A percentile compares a stretch with the other conserved stretches of the same genome.
Conservation (phyloP, 2,888 invertebrate genomes). For the Polyommatus icarus region DNA sequence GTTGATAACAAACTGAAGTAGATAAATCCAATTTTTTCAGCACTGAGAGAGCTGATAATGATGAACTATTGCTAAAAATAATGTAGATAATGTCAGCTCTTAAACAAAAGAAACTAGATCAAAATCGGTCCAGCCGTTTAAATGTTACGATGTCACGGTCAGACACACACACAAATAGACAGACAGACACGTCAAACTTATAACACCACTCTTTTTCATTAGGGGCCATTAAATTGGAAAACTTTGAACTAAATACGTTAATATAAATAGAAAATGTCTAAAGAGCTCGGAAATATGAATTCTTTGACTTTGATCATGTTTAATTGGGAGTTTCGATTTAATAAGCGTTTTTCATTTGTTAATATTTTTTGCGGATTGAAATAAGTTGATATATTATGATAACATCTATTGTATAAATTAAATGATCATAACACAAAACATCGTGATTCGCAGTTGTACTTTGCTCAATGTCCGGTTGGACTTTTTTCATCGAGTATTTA, state of each 20-base stretch:
- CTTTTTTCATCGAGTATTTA: not conserved
- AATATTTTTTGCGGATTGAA: not conserved
- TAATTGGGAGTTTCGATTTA: not conserved
- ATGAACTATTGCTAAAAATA: too few relatives aligned
- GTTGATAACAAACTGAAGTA: too few relatives aligned
- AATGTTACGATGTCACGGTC: too few relatives aligned
- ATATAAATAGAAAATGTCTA: not conserved
- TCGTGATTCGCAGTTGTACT: not conserved
- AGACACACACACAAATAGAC: too few relatives aligned
- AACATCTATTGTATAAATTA: not conserved
- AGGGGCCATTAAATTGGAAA: too few relatives aligned
- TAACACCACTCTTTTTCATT: too few relatives aligned
- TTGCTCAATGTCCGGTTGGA: not conserved
- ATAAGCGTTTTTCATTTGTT: not conserved
- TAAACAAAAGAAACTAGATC: too few relatives aligned
- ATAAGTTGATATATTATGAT: not conserved
- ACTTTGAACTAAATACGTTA: not conserved
- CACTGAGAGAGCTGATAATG: too few relatives aligned
- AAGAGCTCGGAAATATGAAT: not conserved
- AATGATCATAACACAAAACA: not conserved
- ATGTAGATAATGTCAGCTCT: too few relatives aligned
- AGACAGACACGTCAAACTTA: too few relatives aligned
- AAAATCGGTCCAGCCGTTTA: too few relatives aligned
- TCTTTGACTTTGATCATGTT: not conserved
- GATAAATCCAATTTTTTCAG: too few relatives aligned